phyloP scores from a whole-genome alignment of 2,797 vertebrate species.

The Phoebastria nigripes region DNA sequence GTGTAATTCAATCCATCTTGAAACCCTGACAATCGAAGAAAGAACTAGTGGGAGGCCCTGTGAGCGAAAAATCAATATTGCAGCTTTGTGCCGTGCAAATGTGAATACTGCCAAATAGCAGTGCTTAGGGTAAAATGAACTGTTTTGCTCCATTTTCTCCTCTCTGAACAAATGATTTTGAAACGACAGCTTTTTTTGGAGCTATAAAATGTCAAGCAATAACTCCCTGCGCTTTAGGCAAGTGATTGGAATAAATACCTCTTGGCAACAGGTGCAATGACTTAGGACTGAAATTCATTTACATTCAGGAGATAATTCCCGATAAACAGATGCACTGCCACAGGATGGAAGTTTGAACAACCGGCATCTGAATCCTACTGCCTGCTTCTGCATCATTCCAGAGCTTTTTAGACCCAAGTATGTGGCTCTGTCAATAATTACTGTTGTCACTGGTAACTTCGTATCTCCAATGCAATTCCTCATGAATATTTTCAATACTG shows the following conservation, averaged over 20 bases:
- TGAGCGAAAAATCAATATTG: constrained; percentile 82
- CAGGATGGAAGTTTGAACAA: constrained; percentile 26
- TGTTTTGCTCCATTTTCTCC: constrained; percentile 75
- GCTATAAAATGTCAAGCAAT: constrained; percentile 73
- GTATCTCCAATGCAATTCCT: constrained; percentile 61
- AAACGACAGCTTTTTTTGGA: constrained; percentile 69
- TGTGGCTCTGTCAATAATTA: constrained; percentile 75
- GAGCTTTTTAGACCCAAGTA: constrained; percentile 58
- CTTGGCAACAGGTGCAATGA: constrained; percentile 73
- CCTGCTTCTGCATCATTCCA: constrained; percentile 27
- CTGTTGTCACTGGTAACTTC: constrained; percentile 68
- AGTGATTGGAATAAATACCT: constrained; percentile 70
- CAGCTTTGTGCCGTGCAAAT: constrained; percentile 80
- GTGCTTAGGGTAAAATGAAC: constrained; percentile 81
- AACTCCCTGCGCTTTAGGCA: constrained; percentile 66
- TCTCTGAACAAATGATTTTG: constrained; percentile 77
- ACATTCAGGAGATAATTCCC: constrained; percentile 59
- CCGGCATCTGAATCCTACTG: not conserved
- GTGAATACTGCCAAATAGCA: constrained; percentile 80
- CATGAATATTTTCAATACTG: constrained; percentile 68
- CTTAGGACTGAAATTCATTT: constrained; percentile 66
- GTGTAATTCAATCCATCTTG: constrained; percentile 83
- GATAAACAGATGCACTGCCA: constrained; percentile 61
- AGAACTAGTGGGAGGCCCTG: constrained; percentile 78
- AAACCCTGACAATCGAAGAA: constrained; percentile 77